Evolutionary conservation across 2,888 invertebrate genomes (phyloP).

Genomic region (Scaptomyza tumidula): DNA sequence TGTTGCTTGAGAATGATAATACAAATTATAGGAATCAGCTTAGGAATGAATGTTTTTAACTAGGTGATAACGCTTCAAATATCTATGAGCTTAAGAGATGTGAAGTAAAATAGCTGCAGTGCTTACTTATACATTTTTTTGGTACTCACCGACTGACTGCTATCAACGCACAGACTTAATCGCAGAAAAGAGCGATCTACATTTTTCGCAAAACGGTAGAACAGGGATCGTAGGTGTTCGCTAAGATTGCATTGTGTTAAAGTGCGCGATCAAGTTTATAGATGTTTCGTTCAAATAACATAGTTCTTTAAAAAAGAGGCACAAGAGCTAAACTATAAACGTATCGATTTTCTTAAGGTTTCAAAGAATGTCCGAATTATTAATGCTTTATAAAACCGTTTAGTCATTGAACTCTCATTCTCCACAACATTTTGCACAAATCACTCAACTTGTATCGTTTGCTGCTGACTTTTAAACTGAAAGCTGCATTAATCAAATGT

Average conservation of each 20-base stretch:
- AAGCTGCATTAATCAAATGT: conserved; percentile 66
- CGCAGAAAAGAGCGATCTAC: not conserved
- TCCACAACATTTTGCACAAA: not conserved
- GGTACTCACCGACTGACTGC: no score
- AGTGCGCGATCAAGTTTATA: not conserved
- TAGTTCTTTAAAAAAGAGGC: no score
- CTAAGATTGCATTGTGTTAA: not conserved
- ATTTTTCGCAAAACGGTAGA: no score
- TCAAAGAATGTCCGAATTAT: no score
- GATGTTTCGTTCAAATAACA: no score
- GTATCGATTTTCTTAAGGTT: no score
- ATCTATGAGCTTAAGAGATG: not conserved
- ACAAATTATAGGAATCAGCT: not conserved
- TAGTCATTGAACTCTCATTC: not conserved
- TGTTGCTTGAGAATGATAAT: not conserved
- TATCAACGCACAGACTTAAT: no score
- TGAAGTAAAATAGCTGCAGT: no score
- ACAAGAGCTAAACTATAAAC: no score
- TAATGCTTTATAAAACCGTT: not conserved
- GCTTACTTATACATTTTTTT: no score
- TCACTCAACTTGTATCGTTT: conserved; percentile 3
- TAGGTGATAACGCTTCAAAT: not conserved
- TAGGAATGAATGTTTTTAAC: not conserved
- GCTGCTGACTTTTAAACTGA: conserved; percentile 4
- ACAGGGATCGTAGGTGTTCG: not conserved